Conservation (phyloP, 2,797 vertebrate species). For the Falco novaeseelandiae region DNA sequence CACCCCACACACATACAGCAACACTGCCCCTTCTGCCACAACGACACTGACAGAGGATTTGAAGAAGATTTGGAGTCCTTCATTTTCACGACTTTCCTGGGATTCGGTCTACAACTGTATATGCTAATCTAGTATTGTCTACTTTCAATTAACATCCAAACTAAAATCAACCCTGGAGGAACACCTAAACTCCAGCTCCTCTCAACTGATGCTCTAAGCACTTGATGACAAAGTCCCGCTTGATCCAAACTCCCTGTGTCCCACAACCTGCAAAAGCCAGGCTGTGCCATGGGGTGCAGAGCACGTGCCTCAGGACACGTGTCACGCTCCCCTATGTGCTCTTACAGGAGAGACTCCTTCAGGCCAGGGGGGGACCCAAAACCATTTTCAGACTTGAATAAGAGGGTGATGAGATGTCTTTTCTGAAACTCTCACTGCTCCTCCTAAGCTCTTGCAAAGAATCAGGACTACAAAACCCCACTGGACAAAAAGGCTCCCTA, state of each 20-base stretch:
- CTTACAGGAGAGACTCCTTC: background rate
- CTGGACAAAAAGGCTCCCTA: background rate
- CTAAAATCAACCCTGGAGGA: background rate
- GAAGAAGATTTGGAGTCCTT: fast-evolving
- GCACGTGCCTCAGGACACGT: background rate
- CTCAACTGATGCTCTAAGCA: background rate
- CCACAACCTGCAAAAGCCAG: background rate
- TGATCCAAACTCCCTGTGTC: background rate
- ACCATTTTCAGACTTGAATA: background rate
- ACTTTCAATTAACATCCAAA: background rate
- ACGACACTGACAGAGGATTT: background rate
- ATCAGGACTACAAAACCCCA: background rate
- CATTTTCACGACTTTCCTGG: background rate
- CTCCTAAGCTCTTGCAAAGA: background rate
- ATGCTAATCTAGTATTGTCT: background rate
- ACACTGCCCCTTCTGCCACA: background rate
- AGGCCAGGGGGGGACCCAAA: background rate
- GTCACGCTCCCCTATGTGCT: background rate
- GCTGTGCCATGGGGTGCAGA: background rate
- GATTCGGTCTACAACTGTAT: background rate
- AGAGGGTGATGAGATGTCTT: background rate
- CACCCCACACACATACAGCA: background rate
- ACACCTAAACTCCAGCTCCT: background rate
- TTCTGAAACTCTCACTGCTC: background rate
- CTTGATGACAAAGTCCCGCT: background rate